These are phyloP conservation scores for Allophyes oxyacanthae DNA, from an alignment of 2,888 invertebrate genomes.

Conservation along the genomic window DNA sequence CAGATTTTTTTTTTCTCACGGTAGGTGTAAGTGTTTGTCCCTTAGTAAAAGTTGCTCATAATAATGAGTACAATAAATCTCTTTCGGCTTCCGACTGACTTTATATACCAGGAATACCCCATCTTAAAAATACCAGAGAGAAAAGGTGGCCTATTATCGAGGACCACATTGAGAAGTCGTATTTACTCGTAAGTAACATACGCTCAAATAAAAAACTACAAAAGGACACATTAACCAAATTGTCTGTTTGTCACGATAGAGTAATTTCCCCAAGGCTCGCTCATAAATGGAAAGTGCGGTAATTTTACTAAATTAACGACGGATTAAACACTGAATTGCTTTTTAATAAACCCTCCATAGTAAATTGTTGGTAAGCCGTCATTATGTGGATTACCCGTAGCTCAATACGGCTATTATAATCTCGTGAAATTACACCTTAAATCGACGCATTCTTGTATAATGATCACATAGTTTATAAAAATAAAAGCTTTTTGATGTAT, in stretches of 20 bases:
- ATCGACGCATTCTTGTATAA: slow-evolving; percentile 42
- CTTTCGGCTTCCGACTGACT: no score
- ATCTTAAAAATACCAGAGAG: no score
- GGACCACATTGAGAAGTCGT: no score
- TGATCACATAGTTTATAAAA: slow-evolving; percentile 30
- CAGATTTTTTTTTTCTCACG: no score
- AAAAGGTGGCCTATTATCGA: no score
- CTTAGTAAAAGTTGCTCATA: no score
- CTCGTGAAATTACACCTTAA: slow-evolving; percentile 52
- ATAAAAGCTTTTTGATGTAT: background rate
- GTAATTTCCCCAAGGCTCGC: slow-evolving; percentile 62
- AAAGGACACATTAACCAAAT: slow-evolving; percentile 22
- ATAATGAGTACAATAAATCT: no score
- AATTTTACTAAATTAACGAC: slow-evolving; percentile 76
- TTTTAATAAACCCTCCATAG: slow-evolving; percentile 71
- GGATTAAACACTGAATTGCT: slow-evolving; percentile 77
- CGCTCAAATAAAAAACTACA: slow-evolving; percentile 2
- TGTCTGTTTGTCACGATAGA: slow-evolving; percentile 58
- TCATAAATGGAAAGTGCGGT: slow-evolving; percentile 61
- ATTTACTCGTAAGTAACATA: background rate
- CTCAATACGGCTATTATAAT: slow-evolving; percentile 51
- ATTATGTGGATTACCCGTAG: slow-evolving; percentile 65
- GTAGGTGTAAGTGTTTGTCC: no score
- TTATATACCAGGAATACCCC: no score
- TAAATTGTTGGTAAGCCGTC: slow-evolving; percentile 64